Base-by-base conservation (phyloP, 2,797 vertebrate genomes). In the Molossus alvarezi region DNA sequence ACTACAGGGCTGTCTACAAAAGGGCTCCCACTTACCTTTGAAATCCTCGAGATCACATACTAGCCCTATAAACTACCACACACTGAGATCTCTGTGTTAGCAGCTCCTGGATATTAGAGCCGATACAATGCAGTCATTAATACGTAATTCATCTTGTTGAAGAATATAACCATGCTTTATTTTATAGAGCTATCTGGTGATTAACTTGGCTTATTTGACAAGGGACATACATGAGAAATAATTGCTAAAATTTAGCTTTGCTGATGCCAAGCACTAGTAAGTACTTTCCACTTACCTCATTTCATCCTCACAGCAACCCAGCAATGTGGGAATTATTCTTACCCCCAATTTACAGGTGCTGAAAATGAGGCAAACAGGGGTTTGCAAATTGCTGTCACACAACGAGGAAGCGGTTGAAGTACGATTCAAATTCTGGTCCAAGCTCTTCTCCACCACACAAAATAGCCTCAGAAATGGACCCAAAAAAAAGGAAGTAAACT, bases 381-480 rank as follows among this genome's bases (percentile, higher is more conserved):
- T 60, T 81, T 4, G 57, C 13, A 67, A 73, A 33, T 57, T 93
- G 72, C 25, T 53, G 76, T 91, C 25, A 57, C 13, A 97, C 9
- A 25, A 45, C 25, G 64, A 75, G 17, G 90, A 76, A 62, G 6
- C 20, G 21, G 6, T 6, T 72, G 80, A 75, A 23, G 27, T 48
- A 76, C 0, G 15, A 65, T 71, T 87, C 65, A 93, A 79, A 90
- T 81, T 81, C 62, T 45, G 6, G 1, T 67, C 29, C 33, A 12
- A 65, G 6, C 21, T 79, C 65, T 96, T 81, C 9, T 62, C 6
- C 41, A 14, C 17, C 27, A 48, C n/a, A 86, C 18, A 80, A 86
- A 95, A 64, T 25, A 94, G 55, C n/a, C 64, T 58, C 45, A 33
- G 23, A 91, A 23, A 73, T 33, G 93, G 55, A 92, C 17, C 14